Percentiles rank a stretch among this genome's conserved stretches.
These are phyloP conservation scores for Sebastes taczanowskii DNA, from an alignment of 2,797 vertebrate species.

Conservation along the genomic window DNA sequence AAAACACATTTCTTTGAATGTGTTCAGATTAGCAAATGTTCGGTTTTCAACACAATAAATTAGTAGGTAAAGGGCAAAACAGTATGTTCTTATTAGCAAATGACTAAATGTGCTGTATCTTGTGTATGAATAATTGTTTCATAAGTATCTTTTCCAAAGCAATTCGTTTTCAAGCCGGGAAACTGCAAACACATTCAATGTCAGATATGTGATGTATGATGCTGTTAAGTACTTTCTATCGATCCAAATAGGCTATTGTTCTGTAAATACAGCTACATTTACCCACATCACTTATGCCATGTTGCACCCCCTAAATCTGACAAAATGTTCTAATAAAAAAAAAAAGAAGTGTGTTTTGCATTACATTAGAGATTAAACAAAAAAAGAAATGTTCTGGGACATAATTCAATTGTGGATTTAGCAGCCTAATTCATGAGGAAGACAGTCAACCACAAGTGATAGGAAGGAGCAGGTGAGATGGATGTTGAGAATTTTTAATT, in stretches of 20 bases:
- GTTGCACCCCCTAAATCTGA: no score
- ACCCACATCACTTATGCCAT: no score
- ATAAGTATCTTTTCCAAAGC: background rate
- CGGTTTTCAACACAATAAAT: background rate
- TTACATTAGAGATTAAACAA: no score
- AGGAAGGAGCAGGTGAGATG: background rate
- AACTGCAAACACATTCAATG: background rate
- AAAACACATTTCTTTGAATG: background rate
- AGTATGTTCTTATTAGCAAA: background rate
- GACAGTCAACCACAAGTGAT: no score
- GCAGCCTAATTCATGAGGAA: no score
- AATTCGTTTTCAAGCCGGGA: background rate
- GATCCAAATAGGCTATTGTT: background rate
- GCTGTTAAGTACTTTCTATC: background rate
- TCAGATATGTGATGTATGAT: background rate
- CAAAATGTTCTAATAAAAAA: no score
- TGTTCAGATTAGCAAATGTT: background rate
- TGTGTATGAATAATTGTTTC: background rate
- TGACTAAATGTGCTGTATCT: background rate
- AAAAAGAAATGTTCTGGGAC: no score
- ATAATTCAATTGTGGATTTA: no score
- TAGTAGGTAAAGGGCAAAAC: background rate
- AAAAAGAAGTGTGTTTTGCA: no score
- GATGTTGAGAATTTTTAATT: background rate
- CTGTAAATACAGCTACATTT: background rate